Evolutionary conservation across 37 sponge, comb jelly and placozoan species (phyloP).

Genomic region (Eunapius fragilis): DNA sequence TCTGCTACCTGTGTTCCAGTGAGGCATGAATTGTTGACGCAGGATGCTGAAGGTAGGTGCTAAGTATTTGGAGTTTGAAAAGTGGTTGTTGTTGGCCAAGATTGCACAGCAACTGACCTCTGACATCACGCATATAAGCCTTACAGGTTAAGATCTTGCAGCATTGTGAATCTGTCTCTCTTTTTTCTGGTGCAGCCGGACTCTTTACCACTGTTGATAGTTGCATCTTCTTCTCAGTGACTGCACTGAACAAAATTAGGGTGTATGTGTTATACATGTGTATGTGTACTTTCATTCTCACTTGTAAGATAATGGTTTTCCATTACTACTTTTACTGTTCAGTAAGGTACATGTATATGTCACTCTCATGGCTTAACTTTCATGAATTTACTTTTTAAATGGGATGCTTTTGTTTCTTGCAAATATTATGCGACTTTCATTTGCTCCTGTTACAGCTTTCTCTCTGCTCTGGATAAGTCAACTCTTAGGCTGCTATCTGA

Average conservation of each 20-base stretch:
- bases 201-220: constrained; percentile 31
- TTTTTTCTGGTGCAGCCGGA: neutral
- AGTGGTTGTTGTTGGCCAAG: no score
- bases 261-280: neutral
- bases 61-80: neutral
- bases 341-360: no score
- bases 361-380: no score
- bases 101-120: neutral
- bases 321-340: no score
- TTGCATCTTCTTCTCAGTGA: constrained; percentile 66
- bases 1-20: neutral
- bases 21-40: neutral
- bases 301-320: neutral
- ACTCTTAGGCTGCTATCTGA: constrained; percentile 50
- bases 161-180: neutral
- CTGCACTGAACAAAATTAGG: constrained; percentile 43
- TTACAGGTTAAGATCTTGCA: neutral
- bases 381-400: no score
- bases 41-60: neutral
- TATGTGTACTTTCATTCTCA: neutral
- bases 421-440: no score
- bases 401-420: no score
- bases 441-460: constrained; percentile 3
- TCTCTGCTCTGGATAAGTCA: constrained; percentile 27
- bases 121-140: neutral